A percentile compares a stretch with the other conserved stretches of the same genome.
Conservation (phyloP, 2,888 invertebrate genomes). For the Spilosoma lubricipeda region DNA sequence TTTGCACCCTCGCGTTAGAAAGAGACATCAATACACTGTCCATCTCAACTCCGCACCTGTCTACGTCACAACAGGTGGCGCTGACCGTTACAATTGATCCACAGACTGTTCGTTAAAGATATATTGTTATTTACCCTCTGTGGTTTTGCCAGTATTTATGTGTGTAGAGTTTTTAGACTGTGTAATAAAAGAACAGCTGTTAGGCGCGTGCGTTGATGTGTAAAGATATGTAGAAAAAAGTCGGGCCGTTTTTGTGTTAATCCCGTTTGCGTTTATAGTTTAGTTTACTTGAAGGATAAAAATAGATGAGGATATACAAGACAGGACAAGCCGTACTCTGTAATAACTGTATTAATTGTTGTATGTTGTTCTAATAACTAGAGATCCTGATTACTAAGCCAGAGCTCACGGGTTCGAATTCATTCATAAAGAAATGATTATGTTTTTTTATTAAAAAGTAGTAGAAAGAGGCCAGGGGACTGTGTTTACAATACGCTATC, state of each 20-base stretch:
- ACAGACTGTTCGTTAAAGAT: slow-evolving; percentile 46
- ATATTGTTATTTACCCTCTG: slow-evolving; percentile 6
- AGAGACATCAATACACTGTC: slow-evolving; percentile 41
- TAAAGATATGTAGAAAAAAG: slow-evolving; percentile 45
- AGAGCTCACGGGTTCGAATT: too few species aligned
- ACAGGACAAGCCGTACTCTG: too few species aligned
- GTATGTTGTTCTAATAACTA: too few species aligned
- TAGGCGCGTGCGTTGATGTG: slow-evolving; percentile 65
- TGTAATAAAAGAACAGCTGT: slow-evolving; percentile 56
- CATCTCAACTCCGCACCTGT: slow-evolving; percentile 60
- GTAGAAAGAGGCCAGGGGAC: too few species aligned
- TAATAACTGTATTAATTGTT: too few species aligned
- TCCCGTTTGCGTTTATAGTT: neutral
- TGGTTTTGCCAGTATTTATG: neutral
- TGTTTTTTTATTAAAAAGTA: too few species aligned
- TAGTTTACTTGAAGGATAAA: neutral
- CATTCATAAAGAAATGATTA: too few species aligned
- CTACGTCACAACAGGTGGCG: slow-evolving; percentile 69
- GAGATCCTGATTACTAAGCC: too few species aligned
- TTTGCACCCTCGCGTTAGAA: slow-evolving; percentile 13
- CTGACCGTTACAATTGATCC: slow-evolving; percentile 56
- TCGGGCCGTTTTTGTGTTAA: slow-evolving; percentile 23
- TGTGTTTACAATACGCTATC: too few species aligned
- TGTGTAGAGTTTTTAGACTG: slow-evolving; percentile 16
- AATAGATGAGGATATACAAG: too few species aligned